Percentiles rank a stretch among this genome's conserved stretches.
These are phyloP conservation scores for Drosophila tani DNA, from an alignment of 1,140 invertebrate species.

Conservation along the genomic window DNA sequence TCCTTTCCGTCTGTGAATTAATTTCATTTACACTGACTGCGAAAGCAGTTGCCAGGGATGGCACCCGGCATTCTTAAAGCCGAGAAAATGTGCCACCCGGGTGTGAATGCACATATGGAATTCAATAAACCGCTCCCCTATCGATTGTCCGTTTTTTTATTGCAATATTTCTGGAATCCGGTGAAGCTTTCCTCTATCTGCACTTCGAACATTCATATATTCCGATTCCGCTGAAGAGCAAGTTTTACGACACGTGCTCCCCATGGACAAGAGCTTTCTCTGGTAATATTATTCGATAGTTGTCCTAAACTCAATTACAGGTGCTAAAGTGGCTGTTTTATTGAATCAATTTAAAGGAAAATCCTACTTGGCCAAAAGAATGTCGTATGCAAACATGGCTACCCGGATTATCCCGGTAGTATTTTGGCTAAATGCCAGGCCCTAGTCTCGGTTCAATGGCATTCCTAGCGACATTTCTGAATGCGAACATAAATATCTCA, in stretches of 20 bases:
- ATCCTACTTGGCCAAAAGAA: slow-evolving; percentile 2
- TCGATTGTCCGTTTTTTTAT: slow-evolving; percentile 14
- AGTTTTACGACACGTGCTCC: slow-evolving; percentile 6
- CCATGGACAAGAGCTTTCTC: slow-evolving; percentile 23
- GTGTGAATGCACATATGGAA: slow-evolving; percentile 16
- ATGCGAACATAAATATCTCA: slow-evolving; percentile 59
- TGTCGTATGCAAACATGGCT: slow-evolving; percentile 20
- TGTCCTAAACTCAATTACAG: slow-evolving; percentile 12
- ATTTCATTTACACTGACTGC: slow-evolving; percentile 50
- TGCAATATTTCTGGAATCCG: slow-evolving; percentile 1
- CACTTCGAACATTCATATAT: slow-evolving; percentile 13
- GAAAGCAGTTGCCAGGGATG: slow-evolving; percentile 24
- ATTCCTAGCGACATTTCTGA: slow-evolving; percentile 17
- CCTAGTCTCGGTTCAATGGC: slow-evolving; percentile 40
- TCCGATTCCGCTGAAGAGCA: background rate
- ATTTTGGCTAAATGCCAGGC: slow-evolving; percentile 18
- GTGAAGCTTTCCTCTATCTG: slow-evolving; percentile 5
- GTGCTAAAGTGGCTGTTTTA: slow-evolving; percentile 6
- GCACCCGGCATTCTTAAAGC: background rate
- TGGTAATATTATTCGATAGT: background rate
- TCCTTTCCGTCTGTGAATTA: slow-evolving; percentile 19
- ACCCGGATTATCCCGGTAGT: slow-evolving; percentile 39
- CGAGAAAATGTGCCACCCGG: slow-evolving; percentile 16
- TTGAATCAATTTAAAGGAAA: slow-evolving; percentile 7
- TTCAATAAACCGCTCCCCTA: slow-evolving; percentile 16